Evolutionary conservation across 2,888 invertebrate species (phyloP), one percentile per base, ranked within the genome.

Genomic region (Stomorhina lunata): DNA sequence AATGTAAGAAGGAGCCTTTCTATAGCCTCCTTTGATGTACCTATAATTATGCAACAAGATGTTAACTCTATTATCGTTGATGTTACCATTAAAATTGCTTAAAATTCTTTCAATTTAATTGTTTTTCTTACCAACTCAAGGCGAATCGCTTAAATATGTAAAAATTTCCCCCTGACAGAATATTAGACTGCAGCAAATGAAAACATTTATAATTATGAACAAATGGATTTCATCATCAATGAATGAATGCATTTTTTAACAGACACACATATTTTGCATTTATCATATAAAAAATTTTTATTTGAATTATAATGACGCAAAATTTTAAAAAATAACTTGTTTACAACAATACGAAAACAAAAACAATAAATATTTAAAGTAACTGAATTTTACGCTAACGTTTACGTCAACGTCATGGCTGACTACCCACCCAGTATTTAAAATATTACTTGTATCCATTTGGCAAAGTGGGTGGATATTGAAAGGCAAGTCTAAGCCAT

Each of bases 21-120:
- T n/a, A n/a, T n/a, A n/a, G n/a, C n/a, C n/a, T n/a, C n/a, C n/a
- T n/a, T n/a, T n/a, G n/a, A 43, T 15, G 29, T 32, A 55, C 29
- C 34, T 57, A 34, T 20, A 20, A 34, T 6, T 20, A 34, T 20
- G n/a, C 4, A 32, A 1, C 34, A 34, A 9, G 2, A 4, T 12
- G 20, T 17, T 34, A n/a, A 17, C 2, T 29, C 2, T 45, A 25
- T 17, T 48, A 12, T 20, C 15, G 3, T 20, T 1, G 9, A 9
- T 45, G 32, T 27, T 32, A n/a, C 22, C 15, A 25, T 37, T 55
- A 27, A 63, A 20, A 66, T 48, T 57, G 37, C 5, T 57, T 34
- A 37, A 37, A 76, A 76, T 76, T 76, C 55, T 59, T 17, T 66
- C n/a, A 66, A 40, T 40, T 76, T 59, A 57, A 37, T 37, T 50